These are phyloP conservation scores for Bagarius yarrelli DNA, from an alignment of 2,113 vertebrate genomes.

Conservation along the genomic window DNA sequence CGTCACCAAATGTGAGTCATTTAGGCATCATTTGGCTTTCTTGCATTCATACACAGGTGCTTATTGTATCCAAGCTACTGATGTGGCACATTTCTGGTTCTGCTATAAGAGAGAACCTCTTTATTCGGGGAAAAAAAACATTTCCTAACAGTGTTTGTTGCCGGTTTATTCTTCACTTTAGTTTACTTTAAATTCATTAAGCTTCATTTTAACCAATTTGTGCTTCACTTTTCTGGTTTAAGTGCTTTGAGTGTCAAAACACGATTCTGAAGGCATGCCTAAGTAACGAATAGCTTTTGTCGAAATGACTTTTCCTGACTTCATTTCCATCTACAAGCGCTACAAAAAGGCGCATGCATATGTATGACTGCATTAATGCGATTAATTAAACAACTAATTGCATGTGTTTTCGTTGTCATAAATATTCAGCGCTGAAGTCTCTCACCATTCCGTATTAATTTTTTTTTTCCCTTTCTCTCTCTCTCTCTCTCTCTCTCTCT, in stretches of 20 bases:
- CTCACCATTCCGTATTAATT: conserved; percentile 59
- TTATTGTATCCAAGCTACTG: background rate
- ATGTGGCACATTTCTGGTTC: background rate
- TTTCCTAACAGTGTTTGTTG: background rate
- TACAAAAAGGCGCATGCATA: conserved; percentile 71
- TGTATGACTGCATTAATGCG: conserved; percentile 70
- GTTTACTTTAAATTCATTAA: background rate
- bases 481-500: background rate
- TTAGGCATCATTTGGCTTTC: background rate
- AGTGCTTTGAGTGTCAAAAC: background rate
- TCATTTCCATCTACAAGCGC: conserved; percentile 45
- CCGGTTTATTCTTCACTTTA: background rate
- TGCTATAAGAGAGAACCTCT: background rate
- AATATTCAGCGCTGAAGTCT: conserved; percentile 70
- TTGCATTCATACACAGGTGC: background rate
- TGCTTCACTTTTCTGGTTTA: no score
- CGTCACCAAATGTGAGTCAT: conserved; percentile 74
- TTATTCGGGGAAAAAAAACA: background rate
- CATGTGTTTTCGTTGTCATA: conserved; percentile 70
- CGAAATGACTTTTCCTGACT: conserved; percentile 15
- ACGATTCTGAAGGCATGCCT: background rate
- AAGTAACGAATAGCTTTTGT: conserved; percentile 11
- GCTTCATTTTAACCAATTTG: background rate
- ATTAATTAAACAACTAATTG: conserved; percentile 75
- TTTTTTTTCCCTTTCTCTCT: conserved; percentile 12